phyloP scores from a whole-genome alignment of 1,140 invertebrate genomes.

The Hetaerina americana region DNA sequence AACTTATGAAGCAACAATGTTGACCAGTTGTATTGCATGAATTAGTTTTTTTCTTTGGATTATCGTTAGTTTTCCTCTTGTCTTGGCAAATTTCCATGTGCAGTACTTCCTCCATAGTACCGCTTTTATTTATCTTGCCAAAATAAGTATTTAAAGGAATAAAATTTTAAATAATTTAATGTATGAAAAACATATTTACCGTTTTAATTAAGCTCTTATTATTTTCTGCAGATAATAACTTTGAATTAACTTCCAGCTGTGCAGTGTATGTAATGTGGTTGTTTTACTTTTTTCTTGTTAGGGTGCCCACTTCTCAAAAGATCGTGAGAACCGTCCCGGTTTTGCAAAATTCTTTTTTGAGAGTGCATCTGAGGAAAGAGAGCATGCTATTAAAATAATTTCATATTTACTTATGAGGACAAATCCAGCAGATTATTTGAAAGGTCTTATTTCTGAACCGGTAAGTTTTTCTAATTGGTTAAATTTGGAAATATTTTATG shows the following conservation, averaged over 20 bases:
- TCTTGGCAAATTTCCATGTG: too few species aligned
- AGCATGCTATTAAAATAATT: conserved; percentile 82
- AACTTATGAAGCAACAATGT: too few species aligned
- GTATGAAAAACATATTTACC: too few species aligned
- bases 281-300: conserved; percentile 24
- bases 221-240: too few species aligned
- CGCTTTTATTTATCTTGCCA: too few species aligned
- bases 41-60: background rate
- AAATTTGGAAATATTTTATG: background rate
- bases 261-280: background rate
- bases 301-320: conserved; percentile 69
- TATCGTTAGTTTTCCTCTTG: too few species aligned
- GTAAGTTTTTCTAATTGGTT: conserved; percentile 33
- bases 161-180: too few species aligned
- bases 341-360: conserved; percentile 82
- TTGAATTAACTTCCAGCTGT: too few species aligned
- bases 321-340: conserved; percentile 67
- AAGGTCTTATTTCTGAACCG: conserved; percentile 45
- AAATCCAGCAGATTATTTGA: conserved; percentile 48
- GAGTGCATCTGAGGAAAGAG: conserved; percentile 70
- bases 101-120: too few species aligned
- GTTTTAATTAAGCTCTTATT: too few species aligned
- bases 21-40: background rate
- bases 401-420: conserved; percentile 84
- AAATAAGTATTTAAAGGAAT: too few species aligned